Conservation (phyloP, 1,140 invertebrate genomes). For the Tetramorium parvispinum region DNA sequence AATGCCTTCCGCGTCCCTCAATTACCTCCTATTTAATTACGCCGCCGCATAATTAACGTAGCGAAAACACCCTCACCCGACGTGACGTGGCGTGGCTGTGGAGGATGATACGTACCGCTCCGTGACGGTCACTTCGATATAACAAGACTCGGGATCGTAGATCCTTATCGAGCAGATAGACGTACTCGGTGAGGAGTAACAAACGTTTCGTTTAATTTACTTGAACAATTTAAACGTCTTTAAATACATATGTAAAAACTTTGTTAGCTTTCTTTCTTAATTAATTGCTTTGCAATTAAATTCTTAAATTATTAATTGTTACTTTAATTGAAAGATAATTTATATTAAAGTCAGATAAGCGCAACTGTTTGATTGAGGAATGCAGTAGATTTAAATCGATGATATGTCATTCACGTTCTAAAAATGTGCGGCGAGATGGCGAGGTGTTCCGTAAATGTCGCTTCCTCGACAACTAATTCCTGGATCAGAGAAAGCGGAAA, state of each 20-base stretch:
- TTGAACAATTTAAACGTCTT: neutral
- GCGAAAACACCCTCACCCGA: constrained; percentile 68
- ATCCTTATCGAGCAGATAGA: constrained; percentile 2
- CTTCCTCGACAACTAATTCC: constrained; percentile 44
- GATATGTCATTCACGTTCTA: neutral
- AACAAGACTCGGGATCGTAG: neutral
- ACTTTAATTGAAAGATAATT: neutral
- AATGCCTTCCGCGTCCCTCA: constrained; percentile 80
- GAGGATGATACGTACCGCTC: constrained; percentile 35
- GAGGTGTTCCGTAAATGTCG: neutral
- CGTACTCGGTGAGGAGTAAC: neutral
- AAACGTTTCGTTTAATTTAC: neutral
- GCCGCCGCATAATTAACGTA: constrained; percentile 80
- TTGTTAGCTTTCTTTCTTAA: neutral
- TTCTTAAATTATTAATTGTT: neutral
- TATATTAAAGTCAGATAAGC: neutral
- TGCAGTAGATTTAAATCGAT: neutral
- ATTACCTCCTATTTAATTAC: constrained; percentile 83
- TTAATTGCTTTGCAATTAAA: neutral
- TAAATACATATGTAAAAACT: neutral
- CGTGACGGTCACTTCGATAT: constrained; percentile 43
- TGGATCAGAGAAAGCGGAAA: constrained; percentile 40
- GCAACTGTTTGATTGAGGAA: neutral
- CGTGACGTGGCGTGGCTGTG: constrained; percentile 63
- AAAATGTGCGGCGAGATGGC: neutral